Conservation (phyloP, 2,113 vertebrate species). For the Sylvia atricapilla region DNA sequence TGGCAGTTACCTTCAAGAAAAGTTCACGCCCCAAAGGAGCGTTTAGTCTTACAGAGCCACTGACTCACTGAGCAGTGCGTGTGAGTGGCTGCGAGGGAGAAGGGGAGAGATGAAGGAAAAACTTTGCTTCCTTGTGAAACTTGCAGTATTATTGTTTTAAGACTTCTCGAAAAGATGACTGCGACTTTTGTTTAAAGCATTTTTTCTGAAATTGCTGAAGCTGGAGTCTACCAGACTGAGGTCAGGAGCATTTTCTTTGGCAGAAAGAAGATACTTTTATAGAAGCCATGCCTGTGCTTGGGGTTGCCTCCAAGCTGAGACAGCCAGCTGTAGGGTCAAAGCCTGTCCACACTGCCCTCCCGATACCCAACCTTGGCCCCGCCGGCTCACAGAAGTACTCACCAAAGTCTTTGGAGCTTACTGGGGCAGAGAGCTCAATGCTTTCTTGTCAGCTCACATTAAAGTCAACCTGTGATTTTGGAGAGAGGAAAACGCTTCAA, state of each 20-base stretch:
- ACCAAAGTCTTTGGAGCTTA: constrained; percentile 77
- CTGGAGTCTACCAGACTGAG: constrained; percentile 75
- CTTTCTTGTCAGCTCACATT: constrained; percentile 86
- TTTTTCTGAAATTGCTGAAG: constrained; percentile 74
- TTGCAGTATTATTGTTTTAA: constrained; percentile 48
- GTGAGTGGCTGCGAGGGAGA: constrained; percentile 69
- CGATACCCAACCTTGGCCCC: constrained; percentile 83
- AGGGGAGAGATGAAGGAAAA: constrained; percentile 63
- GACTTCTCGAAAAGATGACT: constrained; percentile 59
- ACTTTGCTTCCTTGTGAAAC: constrained; percentile 58
- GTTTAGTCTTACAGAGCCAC: constrained; percentile 79
- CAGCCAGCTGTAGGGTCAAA: constrained; percentile 85
- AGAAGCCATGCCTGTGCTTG: constrained; percentile 93
- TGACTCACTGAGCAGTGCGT: constrained; percentile 67
- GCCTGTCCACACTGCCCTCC: constrained; percentile 89
- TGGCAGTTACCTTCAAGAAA: constrained; percentile 80
- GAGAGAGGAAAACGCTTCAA: constrained; percentile 72
- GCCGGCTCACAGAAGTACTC: constrained; percentile 73
- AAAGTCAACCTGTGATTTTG: constrained; percentile 80
- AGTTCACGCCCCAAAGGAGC: constrained; percentile 83
- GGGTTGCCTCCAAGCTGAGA: constrained; percentile 91
- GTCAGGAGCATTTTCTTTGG: constrained; percentile 80
- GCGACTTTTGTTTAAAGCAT: constrained; percentile 74
- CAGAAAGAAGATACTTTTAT: constrained; percentile 74
- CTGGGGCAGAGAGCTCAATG: constrained; percentile 66